A percentile compares a stretch with the other conserved stretches of the same genome.
Conservation (phyloP, 2,888 invertebrate genomes). For the Scaptomyza tumidula region DNA sequence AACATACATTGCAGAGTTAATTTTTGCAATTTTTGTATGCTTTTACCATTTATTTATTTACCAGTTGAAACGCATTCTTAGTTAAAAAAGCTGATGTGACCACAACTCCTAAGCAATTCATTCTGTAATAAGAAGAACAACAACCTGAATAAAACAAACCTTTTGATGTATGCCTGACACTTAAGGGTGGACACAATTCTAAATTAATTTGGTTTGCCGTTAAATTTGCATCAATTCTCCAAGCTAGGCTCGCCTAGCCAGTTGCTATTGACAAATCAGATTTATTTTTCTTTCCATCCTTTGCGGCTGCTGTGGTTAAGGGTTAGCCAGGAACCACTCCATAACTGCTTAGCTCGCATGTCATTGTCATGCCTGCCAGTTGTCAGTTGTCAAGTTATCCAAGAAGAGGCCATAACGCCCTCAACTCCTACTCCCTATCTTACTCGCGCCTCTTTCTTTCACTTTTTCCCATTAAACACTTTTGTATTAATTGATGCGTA, state of each 20-base stretch:
- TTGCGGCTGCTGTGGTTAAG: constrained; percentile 34
- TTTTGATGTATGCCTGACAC: constrained; percentile 62
- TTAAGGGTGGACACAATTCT: constrained; percentile 75
- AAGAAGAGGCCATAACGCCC: constrained; percentile 32
- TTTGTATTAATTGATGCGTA: constrained; percentile 80
- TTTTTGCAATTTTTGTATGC: constrained; percentile 6
- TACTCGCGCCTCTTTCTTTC: constrained; percentile 12
- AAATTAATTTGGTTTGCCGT: constrained; percentile 67
- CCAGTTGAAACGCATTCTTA: constrained; percentile 60
- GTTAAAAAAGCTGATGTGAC: constrained; percentile 38
- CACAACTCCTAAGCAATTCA: constrained; percentile 7
- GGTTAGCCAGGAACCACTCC: constrained; percentile 48
- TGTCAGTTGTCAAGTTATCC: constrained; percentile 65
- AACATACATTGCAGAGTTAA: constrained; percentile 17
- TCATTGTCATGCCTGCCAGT: constrained; percentile 61
- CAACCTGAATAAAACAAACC: neutral
- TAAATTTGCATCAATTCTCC: constrained; percentile 70
- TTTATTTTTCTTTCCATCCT: constrained; percentile 29
- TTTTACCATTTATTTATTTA: constrained; percentile 51
- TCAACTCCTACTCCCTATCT: constrained; percentile 4
- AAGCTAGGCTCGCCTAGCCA: constrained; percentile 33
- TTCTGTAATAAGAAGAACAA: neutral
- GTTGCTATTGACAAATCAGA: constrained; percentile 59
- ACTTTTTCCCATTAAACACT: constrained; percentile 66
- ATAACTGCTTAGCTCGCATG: constrained; percentile 48